A percentile compares a stretch with the other conserved stretches of the same genome.
Conservation (phyloP, 2,888 invertebrate species). For the Anaspis maculata region DNA sequence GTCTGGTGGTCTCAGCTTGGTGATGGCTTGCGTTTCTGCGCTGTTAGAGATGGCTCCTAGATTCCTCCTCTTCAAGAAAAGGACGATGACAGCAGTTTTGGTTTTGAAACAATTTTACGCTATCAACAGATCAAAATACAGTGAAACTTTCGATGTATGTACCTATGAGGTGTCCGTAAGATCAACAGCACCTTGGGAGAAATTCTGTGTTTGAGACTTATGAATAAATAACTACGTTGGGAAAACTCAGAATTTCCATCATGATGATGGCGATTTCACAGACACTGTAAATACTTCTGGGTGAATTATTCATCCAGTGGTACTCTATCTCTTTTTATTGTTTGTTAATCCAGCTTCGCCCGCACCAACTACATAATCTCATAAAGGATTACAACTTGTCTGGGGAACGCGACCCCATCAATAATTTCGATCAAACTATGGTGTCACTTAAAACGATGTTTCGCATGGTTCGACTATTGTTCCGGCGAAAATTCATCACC, state of each 20-base stretch:
- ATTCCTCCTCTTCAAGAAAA: conserved; percentile 35
- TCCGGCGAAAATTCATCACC: conserved; percentile 1
- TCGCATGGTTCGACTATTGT: conserved; percentile 3
- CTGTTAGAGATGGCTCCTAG: conserved; percentile 42
- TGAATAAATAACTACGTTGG: too few relatives aligned
- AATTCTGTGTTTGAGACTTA: too few relatives aligned
- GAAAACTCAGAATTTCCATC: too few relatives aligned
- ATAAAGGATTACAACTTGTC: conserved; percentile 23
- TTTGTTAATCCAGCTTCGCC: conserved; percentile 18
- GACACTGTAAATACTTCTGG: too few relatives aligned
- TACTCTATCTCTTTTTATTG: not conserved
- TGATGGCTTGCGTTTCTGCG: conserved; percentile 38
- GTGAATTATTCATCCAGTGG: not conserved
- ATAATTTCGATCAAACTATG: conserved; percentile 10
- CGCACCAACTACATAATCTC: conserved; percentile 21
- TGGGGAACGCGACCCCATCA: conserved; percentile 13
- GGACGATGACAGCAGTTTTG: conserved; percentile 33
- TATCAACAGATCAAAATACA: conserved; percentile 42
- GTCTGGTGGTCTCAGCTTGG: conserved; percentile 35
- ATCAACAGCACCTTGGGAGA: too few relatives aligned
- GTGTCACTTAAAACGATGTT: conserved; percentile 4
- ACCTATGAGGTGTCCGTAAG: conserved; percentile 4
- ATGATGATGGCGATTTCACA: too few relatives aligned
- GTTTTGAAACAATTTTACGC: conserved; percentile 43
- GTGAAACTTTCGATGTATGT: conserved; percentile 39